Evolutionary conservation across 1,140 invertebrate genomes (phyloP).

Genomic region (Lucilia sericata): DNA sequence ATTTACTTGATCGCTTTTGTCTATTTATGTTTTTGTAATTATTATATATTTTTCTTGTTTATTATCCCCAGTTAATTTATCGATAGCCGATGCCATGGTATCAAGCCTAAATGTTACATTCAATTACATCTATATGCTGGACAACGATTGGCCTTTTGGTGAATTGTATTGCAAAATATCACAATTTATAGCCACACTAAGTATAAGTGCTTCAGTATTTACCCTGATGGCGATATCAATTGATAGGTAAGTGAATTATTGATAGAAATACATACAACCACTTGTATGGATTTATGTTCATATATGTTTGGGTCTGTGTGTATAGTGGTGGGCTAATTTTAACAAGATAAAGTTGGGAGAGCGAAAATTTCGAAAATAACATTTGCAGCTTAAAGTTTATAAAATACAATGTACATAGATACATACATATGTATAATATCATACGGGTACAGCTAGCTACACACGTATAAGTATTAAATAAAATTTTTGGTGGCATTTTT

Average conservation of each 20-base stretch:
- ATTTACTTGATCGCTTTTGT: too few relatives aligned
- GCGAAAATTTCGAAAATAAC: too few relatives aligned
- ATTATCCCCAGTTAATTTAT: constrained; percentile 82
- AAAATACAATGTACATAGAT: too few relatives aligned
- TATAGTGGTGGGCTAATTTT: too few relatives aligned
- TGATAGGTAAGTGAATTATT: constrained; percentile 82
- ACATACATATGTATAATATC: too few relatives aligned
- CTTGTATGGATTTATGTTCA: neutral
- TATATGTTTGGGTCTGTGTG: neutral
- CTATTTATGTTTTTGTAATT: constrained; percentile 31
- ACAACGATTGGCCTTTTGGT: constrained; percentile 94
- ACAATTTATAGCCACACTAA: constrained; percentile 91
- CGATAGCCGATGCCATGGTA: constrained; percentile 93
- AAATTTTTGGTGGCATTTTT: neutral
- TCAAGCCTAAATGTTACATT: constrained; percentile 94
- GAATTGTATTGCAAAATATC: constrained; percentile 92
- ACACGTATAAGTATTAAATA: too few relatives aligned
- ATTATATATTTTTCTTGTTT: constrained; percentile 49
- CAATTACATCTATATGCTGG: constrained; percentile 93
- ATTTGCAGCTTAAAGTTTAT: too few relatives aligned
- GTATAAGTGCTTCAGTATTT: constrained; percentile 93
- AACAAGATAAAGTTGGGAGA: too few relatives aligned
- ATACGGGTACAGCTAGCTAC: too few relatives aligned
- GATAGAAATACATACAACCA: neutral
- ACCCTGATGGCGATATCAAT: constrained; percentile 96